Base-by-base conservation (phyloP, 2,888 invertebrate genomes). In the Macaria notata region DNA sequence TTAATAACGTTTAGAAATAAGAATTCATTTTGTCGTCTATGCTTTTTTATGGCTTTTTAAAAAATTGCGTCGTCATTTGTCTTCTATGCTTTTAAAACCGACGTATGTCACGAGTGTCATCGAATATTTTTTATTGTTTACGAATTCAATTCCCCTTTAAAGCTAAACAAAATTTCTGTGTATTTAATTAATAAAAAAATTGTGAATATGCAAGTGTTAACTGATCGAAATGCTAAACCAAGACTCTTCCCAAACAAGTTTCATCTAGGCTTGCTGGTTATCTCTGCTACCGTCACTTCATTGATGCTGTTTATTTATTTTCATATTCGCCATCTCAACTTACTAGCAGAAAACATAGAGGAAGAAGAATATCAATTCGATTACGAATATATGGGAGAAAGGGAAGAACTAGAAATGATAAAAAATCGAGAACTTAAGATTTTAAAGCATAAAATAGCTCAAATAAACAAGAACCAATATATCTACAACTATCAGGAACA, bases 401-500 rank as follows among this genome's bases (percentile, higher is more conserved):
- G 59, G 9, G 45, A 57, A 29, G 63, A 41, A 31, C 51, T 45
- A 3, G 62, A 55, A 19, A 8, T 56, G 29, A 39, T 58, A 38
- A 46, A 46, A 6, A 59, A 65, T 4, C 41, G 48, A 8, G 39
- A 63, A 3, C 65, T 75, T 29, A 31, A 68, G 2, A 56, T 47
- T 4, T 61, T 73, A 7, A 78, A 76, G 58, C 49, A 64, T 7
- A 45, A 46, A 9, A 66, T 81, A 4, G 67, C 65, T 9, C 33
- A 57, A 9, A 57, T 72, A 0, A 83, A 83, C 44, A 54, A 68
- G 4, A 62, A 66, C 0, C 78, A 77, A 52, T 49, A 9, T 1
- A 49, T 81, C 4, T 49, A 6, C 33, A 36, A 69, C 30, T 76
- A 79, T 31, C 45, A 46, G n/a, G 19, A 65, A 0, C 38, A 31